phyloP scores from a whole-genome alignment of 1,140 invertebrate genomes.

The Heliconius melpomene region DNA sequence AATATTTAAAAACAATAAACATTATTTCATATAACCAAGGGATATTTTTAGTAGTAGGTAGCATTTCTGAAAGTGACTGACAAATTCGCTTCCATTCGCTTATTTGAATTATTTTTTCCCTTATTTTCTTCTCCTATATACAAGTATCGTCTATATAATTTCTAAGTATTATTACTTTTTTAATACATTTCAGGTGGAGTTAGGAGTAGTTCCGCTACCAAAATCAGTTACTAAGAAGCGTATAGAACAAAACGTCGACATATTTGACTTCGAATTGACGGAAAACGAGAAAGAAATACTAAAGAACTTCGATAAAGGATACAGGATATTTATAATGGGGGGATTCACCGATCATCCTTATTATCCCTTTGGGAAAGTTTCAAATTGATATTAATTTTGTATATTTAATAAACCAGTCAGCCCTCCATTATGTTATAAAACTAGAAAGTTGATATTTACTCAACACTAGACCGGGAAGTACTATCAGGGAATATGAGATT shows the following conservation, averaged over 20 bases:
- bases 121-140: too few relatives aligned
- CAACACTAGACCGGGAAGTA: too few relatives aligned
- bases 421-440: too few relatives aligned
- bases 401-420: too few relatives aligned
- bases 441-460: too few relatives aligned
- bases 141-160: background rate
- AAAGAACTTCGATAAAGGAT: conserved; percentile 81
- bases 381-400: background rate
- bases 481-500: too few relatives aligned
- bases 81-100: too few relatives aligned
- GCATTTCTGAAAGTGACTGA: too few relatives aligned
- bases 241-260: conserved; percentile 88
- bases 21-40: too few relatives aligned
- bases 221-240: conserved; percentile 90
- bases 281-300: conserved; percentile 82
- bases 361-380: background rate
- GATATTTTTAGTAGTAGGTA: too few relatives aligned
- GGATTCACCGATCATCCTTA: background rate
- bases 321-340: conserved; percentile 44
- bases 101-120: too few relatives aligned
- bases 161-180: background rate
- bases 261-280: conserved; percentile 89
- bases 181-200: conserved; percentile 82
- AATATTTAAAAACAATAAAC: too few relatives aligned
- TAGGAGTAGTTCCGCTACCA: conserved; percentile 89